Base-by-base conservation (phyloP, 35 echinoderm and acorn worm genomes). In the Ptychodera flava region DNA sequence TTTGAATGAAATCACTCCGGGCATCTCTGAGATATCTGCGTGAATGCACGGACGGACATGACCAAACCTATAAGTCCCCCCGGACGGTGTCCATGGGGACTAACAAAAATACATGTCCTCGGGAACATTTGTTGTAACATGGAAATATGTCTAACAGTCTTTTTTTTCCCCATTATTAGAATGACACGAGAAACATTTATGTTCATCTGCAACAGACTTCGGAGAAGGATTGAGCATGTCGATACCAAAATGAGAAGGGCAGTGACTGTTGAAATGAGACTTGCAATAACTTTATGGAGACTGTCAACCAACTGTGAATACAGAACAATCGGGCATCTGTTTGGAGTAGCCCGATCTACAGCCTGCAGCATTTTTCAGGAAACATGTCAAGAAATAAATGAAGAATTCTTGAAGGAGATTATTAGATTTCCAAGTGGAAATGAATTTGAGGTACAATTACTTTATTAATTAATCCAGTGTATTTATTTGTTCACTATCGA, bases 251-350 rank as follows among this genome's bases (percentile, higher is more conserved):
- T 91, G 82, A 76, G 89, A 80, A 16, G 53, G 45, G 76, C 89
- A 29, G 86, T 91, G n/a, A 86, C 33, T 31, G 53, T 85, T 2
- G 89, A 91, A 35, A 83, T 86, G 34, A 84, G 89, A 33, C 84
- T 91, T 16, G 89, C 89, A 16, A 91, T 91, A 32, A 91, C 84
- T 1, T 76, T 91, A 30, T 91, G 89, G 89, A 36, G 89, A 33
- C 82, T 91, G 16, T 53, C 83, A 22, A 80, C 89, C 0, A 91
- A 87, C 84, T 81, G 78, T 32, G 89, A 91, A 15, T 79, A 79
- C 16, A 0, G 84, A n/a, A 91, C 36, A 29, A 34, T 91, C 33
- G 76, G 80, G 12, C 80, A 91, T 33, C 76, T 79, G 16, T 91
- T 91, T 86, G 84, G 89, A 79, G 84, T 91, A 45, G 89, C 83